Base-by-base conservation (phyloP, 2,797 vertebrate genomes). In the Apogon hyalosoma region DNA sequence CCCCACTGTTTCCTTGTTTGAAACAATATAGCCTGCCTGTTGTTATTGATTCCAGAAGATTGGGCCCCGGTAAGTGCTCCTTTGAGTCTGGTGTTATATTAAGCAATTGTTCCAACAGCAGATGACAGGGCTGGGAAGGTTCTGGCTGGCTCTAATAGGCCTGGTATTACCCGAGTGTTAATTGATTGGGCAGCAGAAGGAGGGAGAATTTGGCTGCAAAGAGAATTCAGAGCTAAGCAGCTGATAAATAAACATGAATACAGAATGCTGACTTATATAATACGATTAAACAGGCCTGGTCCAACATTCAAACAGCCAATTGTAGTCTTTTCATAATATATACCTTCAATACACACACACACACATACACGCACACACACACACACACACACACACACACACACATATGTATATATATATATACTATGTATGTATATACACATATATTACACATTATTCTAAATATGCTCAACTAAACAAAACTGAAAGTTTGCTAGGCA, bases 81-180 rank as follows among this genome's bases (percentile, higher is more conserved):
- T 96, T 67, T 59, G 94, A 95, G 96, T 91, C 93, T 90, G 84
- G 85, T 80, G 93, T 90, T 93, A 90, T 94, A 95, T 96, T 95
- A 95, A 95, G 93, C 94, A 92, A 94, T 96, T 93, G 94, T 93
- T 95, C 90, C 95, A 94, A 87, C 69, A 91, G 93, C 92, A 88
- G 93, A 94, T 94, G 95, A 96, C 95, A 95, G 85, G 90, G 90
- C 90, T 93, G 92, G 92, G 92, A 88, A 86, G 87, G 92, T 93
- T 92, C 92, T 85, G 75, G 90, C 91, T 89, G 91, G 73, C 90
- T 94, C 93, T 94, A 91, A 93, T 93, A 92, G 93, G 87, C 74
- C 90, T 90, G 85, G 90, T 93, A 92, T 93, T 93, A 92, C 91
- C 94, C 87, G 82, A 85, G 91, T 93, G 93, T 94, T 96, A 95